These are phyloP conservation scores for Gymnobelideus leadbeateri DNA, from an alignment of 2,113 vertebrate genomes.

Conservation along the genomic window DNA sequence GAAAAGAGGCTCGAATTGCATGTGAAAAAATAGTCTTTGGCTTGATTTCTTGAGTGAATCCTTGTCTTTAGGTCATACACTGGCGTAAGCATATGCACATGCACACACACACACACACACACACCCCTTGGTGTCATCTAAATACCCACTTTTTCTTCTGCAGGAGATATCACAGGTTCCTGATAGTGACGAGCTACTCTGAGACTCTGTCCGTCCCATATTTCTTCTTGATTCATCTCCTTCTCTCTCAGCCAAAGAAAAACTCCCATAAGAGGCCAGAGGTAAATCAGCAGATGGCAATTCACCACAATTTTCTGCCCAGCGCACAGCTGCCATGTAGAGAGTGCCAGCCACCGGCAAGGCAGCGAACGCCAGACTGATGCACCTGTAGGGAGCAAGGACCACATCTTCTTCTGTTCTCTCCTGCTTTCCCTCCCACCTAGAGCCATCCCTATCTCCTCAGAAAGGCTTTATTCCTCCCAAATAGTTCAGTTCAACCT, in stretches of 20 bases:
- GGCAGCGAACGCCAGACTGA: slow-evolving; percentile 83
- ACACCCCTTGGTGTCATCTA: background rate
- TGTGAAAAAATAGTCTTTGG: background rate
- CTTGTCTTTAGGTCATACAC: background rate
- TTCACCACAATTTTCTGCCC: background rate
- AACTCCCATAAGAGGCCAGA: slow-evolving; percentile 29
- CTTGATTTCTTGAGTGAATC: background rate
- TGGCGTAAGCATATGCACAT: background rate
- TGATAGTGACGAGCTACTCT: background rate
- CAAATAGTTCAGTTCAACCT: background rate
- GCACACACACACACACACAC: background rate
- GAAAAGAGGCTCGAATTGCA: background rate
- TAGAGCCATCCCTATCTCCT: background rate
- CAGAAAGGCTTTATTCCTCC: background rate
- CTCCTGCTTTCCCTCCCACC: background rate
- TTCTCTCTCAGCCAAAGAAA: slow-evolving; percentile 28
- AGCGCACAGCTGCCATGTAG: slow-evolving; percentile 72
- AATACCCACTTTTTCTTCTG: slow-evolving; percentile 60
- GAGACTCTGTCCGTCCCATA: accelerated
- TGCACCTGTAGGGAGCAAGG: slow-evolving; percentile 81
- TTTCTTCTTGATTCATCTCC: background rate
- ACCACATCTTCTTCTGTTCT: background rate
- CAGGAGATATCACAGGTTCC: background rate
- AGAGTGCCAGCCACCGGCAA: slow-evolving; percentile 86
- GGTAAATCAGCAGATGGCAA: accelerated